phyloP scores from a whole-genome alignment of 2,797 vertebrate species.

The Melanotaenia nigrans region DNA sequence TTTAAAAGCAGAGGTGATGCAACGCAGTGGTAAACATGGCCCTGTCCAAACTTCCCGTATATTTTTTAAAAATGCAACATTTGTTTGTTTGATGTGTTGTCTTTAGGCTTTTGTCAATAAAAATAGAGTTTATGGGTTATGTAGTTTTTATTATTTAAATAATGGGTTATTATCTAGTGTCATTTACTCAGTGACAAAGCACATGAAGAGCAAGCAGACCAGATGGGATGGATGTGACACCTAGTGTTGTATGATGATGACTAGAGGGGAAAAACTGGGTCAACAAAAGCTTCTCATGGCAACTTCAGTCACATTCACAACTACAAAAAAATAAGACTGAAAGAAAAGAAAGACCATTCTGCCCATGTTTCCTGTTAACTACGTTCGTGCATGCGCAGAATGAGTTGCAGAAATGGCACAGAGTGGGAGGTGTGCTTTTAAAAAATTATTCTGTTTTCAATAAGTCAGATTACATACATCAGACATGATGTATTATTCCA shows the following conservation, averaged over 20 bases:
- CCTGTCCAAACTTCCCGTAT: background rate
- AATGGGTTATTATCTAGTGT: constrained; percentile 22
- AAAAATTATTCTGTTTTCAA: constrained; percentile 33
- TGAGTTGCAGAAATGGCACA: background rate
- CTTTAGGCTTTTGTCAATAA: constrained; percentile 3
- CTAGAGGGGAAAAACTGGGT: constrained; percentile 17
- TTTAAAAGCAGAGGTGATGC: constrained; percentile 10
- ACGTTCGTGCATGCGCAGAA: background rate
- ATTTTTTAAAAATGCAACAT: background rate
- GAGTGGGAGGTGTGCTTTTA: constrained; percentile 25
- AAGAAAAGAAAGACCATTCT: constrained; percentile 31
- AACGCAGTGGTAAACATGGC: constrained; percentile 14
- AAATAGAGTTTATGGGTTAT: background rate
- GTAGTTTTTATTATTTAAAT: constrained; percentile 6
- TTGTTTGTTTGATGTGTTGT: background rate
- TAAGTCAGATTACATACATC: constrained; percentile 42
- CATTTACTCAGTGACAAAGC: constrained; percentile 25
- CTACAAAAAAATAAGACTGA: constrained; percentile 8
- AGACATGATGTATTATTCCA: constrained; percentile 55
- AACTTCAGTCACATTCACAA: constrained; percentile 11
- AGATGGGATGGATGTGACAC: constrained; percentile 30
- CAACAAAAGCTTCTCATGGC: constrained; percentile 14
- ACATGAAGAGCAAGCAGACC: constrained; percentile 26
- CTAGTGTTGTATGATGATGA: constrained; percentile 1
- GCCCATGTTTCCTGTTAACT: constrained; percentile 26